phyloP scores from a whole-genome alignment of 2,113 vertebrate genomes.

The Entelurus aequoreus region DNA sequence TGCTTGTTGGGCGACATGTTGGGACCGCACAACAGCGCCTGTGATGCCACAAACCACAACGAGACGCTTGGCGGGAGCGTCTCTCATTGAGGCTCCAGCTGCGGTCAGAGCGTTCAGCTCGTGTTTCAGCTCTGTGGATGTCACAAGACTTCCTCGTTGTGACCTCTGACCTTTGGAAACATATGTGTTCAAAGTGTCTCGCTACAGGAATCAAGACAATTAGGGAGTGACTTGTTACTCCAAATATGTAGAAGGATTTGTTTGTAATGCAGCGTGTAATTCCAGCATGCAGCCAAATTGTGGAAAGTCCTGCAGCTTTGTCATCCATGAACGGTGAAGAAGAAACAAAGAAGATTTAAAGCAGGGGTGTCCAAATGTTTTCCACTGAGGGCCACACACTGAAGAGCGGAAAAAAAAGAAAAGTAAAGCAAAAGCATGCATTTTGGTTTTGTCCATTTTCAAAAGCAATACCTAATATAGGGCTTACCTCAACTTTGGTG shows the following conservation, averaged over 20 bases:
- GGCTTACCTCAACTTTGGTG: too few relatives aligned
- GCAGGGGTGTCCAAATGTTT: too few relatives aligned
- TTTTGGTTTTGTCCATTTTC: too few relatives aligned
- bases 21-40: neutral
- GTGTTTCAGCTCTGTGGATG: slow-evolving; percentile 41
- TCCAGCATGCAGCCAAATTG: neutral
- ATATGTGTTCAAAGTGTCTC: neutral
- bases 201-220: too few relatives aligned
- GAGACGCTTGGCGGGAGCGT: slow-evolving; percentile 43
- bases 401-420: too few relatives aligned
- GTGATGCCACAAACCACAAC: slow-evolving; percentile 10
- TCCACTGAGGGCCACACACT: too few relatives aligned
- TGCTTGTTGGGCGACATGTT: slow-evolving; percentile 7
- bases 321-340: slow-evolving; percentile 18
- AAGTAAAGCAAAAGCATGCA: too few relatives aligned
- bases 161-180: slow-evolving; percentile 33
- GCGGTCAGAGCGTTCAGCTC: slow-evolving; percentile 34
- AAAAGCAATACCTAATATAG: too few relatives aligned
- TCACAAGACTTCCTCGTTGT: slow-evolving; percentile 42
- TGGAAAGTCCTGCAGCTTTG: slow-evolving; percentile 10
- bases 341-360: slow-evolving; percentile 8
- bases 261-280: too few relatives aligned
- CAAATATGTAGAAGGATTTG: too few relatives aligned
- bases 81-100: slow-evolving; percentile 59
- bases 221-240: too few relatives aligned